These are phyloP conservation scores for Edolisoma coerulescens DNA, from an alignment of 2,113 vertebrate species.

Conservation along the genomic window DNA sequence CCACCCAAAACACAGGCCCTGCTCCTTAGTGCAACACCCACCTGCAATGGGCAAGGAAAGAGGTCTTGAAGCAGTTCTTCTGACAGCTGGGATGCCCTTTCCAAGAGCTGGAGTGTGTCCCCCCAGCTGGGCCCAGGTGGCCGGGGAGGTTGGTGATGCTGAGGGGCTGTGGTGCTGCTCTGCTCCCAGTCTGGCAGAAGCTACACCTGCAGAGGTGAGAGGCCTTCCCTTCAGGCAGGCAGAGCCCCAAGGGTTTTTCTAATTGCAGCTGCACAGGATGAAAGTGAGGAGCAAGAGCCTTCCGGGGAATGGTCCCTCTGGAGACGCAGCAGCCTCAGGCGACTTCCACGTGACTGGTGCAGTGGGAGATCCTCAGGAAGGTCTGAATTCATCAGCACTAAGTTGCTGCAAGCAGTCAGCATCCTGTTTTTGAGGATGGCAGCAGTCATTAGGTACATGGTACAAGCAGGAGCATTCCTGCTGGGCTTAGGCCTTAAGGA, in stretches of 20 bases:
- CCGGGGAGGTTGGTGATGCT: neutral
- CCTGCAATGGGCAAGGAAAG: neutral
- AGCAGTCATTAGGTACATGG: neutral
- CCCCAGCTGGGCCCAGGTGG: no score
- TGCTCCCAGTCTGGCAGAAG: neutral
- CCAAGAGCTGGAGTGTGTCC: neutral
- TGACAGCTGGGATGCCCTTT: neutral
- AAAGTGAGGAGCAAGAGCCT: neutral
- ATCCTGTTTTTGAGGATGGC: neutral
- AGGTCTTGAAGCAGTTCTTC: neutral
- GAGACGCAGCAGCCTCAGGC: neutral
- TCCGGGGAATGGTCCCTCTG: rapidly evolving
- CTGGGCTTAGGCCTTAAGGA: neutral
- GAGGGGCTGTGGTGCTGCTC: no score
- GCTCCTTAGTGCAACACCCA: neutral
- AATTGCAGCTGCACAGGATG: neutral
- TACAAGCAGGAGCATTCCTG: neutral
- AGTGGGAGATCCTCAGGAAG: neutral
- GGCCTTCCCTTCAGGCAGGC: neutral
- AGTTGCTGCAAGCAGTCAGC: neutral
- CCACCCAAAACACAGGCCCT: rapidly evolving
- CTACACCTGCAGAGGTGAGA: neutral
- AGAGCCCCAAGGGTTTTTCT: neutral
- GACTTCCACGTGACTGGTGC: neutral
- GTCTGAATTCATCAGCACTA: neutral